Evolutionary conservation across 2,888 invertebrate genomes (phyloP).

Genomic region (Napeogenes sylphis): DNA sequence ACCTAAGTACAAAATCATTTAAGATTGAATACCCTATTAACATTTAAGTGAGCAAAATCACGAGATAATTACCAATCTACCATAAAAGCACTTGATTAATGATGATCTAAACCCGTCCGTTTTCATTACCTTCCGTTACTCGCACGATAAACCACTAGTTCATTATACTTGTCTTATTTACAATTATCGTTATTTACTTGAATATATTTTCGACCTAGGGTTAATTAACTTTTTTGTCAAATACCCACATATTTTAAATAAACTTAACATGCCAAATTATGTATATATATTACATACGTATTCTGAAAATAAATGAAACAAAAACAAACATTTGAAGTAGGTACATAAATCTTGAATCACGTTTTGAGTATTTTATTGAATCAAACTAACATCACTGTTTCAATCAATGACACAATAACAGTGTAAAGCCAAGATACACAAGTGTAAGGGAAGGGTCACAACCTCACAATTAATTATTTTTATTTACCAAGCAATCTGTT

Average conservation of each 20-base stretch:
- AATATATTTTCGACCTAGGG: background rate
- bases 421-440: slow-evolving; percentile 10
- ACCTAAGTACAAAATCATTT: no score
- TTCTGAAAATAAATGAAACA: no score
- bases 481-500: slow-evolving; percentile 57
- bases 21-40: background rate
- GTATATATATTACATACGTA: no score
- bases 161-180: no score
- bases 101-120: slow-evolving; percentile 15
- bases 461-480: slow-evolving; percentile 25
- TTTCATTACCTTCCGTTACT: slow-evolving; percentile 15
- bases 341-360: no score
- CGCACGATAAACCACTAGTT: background rate
- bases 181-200: no score
- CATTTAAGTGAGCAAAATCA: slow-evolving; percentile 7
- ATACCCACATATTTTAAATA: no score
- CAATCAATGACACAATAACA: slow-evolving; percentile 8
- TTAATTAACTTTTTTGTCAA: background rate
- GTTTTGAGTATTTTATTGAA: no score
- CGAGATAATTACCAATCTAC: background rate
- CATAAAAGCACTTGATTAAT: slow-evolving; percentile 17
- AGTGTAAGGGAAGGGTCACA: slow-evolving; percentile 16
- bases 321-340: no score
- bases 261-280: no score
- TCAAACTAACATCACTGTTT: background rate